phyloP scores from a whole-genome alignment of 1,140 invertebrate genomes.

The Heliconius congener region DNA sequence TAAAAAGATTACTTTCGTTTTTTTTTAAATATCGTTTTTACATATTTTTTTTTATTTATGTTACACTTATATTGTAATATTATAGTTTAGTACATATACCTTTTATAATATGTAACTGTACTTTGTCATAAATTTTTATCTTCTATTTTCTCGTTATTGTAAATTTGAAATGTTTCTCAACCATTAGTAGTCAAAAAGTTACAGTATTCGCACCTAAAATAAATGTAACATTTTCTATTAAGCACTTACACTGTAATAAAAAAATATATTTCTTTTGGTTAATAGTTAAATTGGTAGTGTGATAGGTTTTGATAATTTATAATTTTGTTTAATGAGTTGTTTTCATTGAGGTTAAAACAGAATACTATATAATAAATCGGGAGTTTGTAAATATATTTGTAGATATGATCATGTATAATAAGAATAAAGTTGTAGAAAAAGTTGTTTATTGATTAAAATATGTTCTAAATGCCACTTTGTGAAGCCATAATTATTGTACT shows the following conservation, averaged over 20 bases:
- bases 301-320: too few species aligned
- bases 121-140: background rate
- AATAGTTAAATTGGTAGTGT: background rate
- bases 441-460: background rate
- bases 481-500: slow-evolving; percentile 1
- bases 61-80: background rate
- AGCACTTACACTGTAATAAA: background rate
- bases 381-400: background rate
- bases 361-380: background rate
- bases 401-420: background rate
- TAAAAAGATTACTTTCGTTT: too few species aligned
- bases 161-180: background rate
- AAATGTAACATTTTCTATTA: background rate
- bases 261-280: background rate
- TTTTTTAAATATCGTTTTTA: too few species aligned
- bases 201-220: background rate
- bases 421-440: background rate
- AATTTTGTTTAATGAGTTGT: too few species aligned
- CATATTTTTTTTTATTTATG: too few species aligned
- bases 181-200: background rate
- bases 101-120: background rate
- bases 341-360: too few species aligned
- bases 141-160: background rate
- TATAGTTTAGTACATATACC: background rate
- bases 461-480: background rate